Base-by-base conservation (phyloP, 2,797 vertebrate species). In the Molossus molossus region DNA sequence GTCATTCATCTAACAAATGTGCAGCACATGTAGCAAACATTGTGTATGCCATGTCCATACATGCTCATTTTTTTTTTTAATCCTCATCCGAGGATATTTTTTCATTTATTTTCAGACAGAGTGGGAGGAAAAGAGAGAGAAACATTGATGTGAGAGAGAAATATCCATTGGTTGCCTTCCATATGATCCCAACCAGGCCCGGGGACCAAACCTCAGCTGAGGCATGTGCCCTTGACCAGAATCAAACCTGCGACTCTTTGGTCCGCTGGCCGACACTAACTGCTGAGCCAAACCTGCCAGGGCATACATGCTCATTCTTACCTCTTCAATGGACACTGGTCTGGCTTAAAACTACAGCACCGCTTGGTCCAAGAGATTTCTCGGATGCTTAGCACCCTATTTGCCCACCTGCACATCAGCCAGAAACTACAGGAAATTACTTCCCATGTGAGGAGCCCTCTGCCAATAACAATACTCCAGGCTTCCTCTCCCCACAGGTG, bases 11-110 rank as follows among this genome's bases (percentile, higher is more conserved):
- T 73, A 73, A 77, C 12, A 29, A 9, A 5, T 20, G 23, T 17
- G 1, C 0, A 80, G 45, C 9, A 5, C 57, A 25, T 6, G 4
- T 4, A 57, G 29, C 50, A 57, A 94, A 60, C 25, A 11, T 3
- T 37, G 20, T 48, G 0, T 8, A 8, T 4, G 17, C 53, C n/a
- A 9, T 4, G 40, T 53, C 21, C 8, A 37, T 0, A 76, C 5
- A 90, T 0, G 9, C 3, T 62, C 45, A 77, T 55, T 33, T 7
- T 67, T 57, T 45, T 45, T 45, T 45, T 45, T 45, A 45, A 45
- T 45, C 40, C 40, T 45, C 40, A 45, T 6, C 40, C 40, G 40
- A 45, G 40, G 40, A 45, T 45, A 45, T 45, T 45, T 45, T 45
- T 45, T 45, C 40, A 45, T 45, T 45, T 45, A 45, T 45, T 45